Evolutionary conservation across 2,888 invertebrate species (phyloP), one percentile per base, ranked within the genome.

Genomic region (Plusia festucae): DNA sequence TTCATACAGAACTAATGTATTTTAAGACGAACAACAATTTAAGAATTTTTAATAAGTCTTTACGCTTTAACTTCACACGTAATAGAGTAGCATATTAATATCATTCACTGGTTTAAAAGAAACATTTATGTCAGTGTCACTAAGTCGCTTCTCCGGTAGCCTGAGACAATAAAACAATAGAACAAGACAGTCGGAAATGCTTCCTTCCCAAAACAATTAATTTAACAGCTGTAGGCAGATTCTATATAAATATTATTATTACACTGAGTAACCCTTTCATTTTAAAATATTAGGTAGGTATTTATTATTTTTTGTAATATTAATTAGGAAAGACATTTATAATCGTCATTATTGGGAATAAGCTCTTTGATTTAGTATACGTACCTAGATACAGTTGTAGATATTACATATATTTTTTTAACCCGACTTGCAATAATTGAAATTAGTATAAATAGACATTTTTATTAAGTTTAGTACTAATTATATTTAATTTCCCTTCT

Each of bases 181-280:
- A 27, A 13, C n/a, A 51, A 72, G 76, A 62, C 71, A 63, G 76
- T 81, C 81, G 81, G 81, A 81, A 77, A 76, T 53, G 54, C 77
- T 81, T 81, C 81, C 81, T 81, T 81, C 82, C 81, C 59, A 65
- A 72, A 72, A 30, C 70, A 73, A 81, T 81, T 77, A 79, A 71
- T 72, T 62, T 65, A 64, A 72, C 77, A 73, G 71, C 71, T 79
- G 74, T 60, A 54, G 75, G 73, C 70, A 70, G 77, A 79, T 81
- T 81, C n/a, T n/a, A n/a, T n/a, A n/a, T 73, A 68, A n/a, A 63
- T 68, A 73, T 78, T 66, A 40, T n/a, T 40, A 40, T n/a, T 40
- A 40, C 40, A 40, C 40, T n/a, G 40, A 34, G 34, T 40, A 40
- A 40, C 5, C 15, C 40, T 40, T 40, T 40, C 40, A n/a, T 40